Evolutionary conservation across 2,797 vertebrate genomes (phyloP), one percentile per base, ranked within the genome.

Genomic region (Silurus lanzhouensis): DNA sequence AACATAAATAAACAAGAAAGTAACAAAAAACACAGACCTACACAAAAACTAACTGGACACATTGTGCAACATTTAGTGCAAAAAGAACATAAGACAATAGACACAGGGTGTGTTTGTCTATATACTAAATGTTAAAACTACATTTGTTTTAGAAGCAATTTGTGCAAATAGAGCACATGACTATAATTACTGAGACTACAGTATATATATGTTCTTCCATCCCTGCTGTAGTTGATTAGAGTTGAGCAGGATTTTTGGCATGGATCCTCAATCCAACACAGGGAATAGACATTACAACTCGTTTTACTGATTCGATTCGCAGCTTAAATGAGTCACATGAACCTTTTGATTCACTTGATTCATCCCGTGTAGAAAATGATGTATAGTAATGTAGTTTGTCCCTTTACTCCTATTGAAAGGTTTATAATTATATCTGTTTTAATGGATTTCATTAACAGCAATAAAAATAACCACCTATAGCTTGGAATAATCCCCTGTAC

Each of bases 251-350:
- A 15, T 57, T 52, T 9, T 74, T 55, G 72, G 75, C 75, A 31
- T 78, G 75, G 75, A 55, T 17, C 27, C 75, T 60, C 57, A 22
- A 6, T 38, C 57, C 4, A 10, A 76, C 71, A 74, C 46, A 55
- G 52, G 71, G 46, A 74, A 76, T 31, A 27, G 17, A 61, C 75
- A 20, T 57, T 19, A 19, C 48, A 55, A 44, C 27, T 77, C 27
- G 17, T 20, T 77, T 38, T 1, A 78, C 27, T 78, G 27, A 78
- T 38, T 78, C 75, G 74, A 76, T 57, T 76, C 74, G 13, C 46
- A n/a, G 52, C 9, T 57, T 19, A 57, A 75, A 57, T 27, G 74
- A 76, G 25, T 58, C 74, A 76, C 3, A 76, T 27, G 14, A 27
- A 19, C 74, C 10, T 38, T 13, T 77, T 77, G 75, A 77, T 31